Evolutionary conservation across 2,888 invertebrate species (phyloP), one percentile per base, ranked within the genome.

Genomic region (Cryptocheilus praepositus): DNA sequence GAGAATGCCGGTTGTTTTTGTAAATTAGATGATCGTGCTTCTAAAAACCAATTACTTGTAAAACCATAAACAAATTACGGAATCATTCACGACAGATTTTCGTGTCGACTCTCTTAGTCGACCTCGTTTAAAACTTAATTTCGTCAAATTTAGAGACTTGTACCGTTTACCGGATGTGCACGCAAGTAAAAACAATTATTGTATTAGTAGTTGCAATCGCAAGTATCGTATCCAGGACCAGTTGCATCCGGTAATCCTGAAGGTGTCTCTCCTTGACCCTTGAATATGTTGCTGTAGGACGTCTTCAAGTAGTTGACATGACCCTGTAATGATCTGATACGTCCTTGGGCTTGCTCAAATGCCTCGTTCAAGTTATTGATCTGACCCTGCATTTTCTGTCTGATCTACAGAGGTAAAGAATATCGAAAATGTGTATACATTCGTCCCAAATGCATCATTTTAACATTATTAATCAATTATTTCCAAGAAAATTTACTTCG

Each of bases 371-470:
- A 85, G 79, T 91, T 92, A 70, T 91, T 92, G 55, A 94, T 91
- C 83, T 94, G 93, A 18, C 92, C 89, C 80, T 93, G 93, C 92
- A 94, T 93, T 71, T 92, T 92, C 83, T 93, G 93, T 60, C 94
- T 90, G 51, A 93, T 92, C 92, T 92, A 82, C 43, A 54, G 7
- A 8, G 18, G 0, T 11, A 36, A 18, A n/a, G n/a, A n/a, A 43
- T 51, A 51, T n/a, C 0, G 2, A 15, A 11, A 46, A 22, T 16
- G 3, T 16, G 7, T 4, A 3, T 55, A 3, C 28, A 3, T 18
- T n/a, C 3, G 15, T 64, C 49, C 25, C 46, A 25, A 8, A n/a
- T 22, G 18, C 0, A n/a, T 43, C 5, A 45, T 60, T 54, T 13
- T 11, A 36, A 36, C 8, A 11, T 36, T 36, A 36, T 11, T 45